Conservation (phyloP, 1,140 invertebrate genomes). For the Nasonia vitripennis region DNA sequence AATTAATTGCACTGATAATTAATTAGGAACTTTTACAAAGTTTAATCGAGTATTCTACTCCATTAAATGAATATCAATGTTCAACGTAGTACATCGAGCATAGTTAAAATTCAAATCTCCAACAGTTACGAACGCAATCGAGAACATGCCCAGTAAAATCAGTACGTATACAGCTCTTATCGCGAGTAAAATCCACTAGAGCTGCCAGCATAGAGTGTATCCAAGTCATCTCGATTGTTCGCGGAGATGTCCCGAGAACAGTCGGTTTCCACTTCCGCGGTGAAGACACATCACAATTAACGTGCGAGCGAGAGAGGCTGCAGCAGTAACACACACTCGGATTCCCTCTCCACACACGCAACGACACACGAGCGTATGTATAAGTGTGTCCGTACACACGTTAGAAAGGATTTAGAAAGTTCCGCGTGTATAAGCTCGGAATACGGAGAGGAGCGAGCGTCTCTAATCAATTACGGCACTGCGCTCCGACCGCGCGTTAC, state of each 20-base stretch:
- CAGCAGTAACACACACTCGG: background rate
- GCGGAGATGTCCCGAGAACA: background rate
- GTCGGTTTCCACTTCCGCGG: constrained; percentile 18
- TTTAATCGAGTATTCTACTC: no score
- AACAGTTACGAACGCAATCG: no score
- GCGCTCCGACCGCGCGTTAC: constrained; percentile 7
- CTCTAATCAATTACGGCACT: constrained; percentile 58
- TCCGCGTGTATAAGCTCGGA: constrained; percentile 37
- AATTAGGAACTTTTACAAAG: no score
- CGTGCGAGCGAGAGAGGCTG: background rate
- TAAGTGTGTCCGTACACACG: background rate
- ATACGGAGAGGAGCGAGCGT: constrained; percentile 52
- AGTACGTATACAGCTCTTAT: background rate
- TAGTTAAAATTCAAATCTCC: no score
- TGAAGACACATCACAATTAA: constrained; percentile 39
- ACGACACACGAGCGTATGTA: background rate
- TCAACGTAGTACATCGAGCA: no score
- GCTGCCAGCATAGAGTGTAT: background rate
- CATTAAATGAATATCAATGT: no score
- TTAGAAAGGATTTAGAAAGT: constrained; percentile 64
- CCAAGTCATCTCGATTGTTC: constrained; percentile 32
- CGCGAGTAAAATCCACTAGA: background rate
- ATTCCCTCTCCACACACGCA: background rate
- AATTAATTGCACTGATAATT: no score
- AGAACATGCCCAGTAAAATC: background rate